These are phyloP conservation scores for Fistularia commersonii DNA, from an alignment of 2,797 vertebrate genomes.

Conservation along the genomic window DNA sequence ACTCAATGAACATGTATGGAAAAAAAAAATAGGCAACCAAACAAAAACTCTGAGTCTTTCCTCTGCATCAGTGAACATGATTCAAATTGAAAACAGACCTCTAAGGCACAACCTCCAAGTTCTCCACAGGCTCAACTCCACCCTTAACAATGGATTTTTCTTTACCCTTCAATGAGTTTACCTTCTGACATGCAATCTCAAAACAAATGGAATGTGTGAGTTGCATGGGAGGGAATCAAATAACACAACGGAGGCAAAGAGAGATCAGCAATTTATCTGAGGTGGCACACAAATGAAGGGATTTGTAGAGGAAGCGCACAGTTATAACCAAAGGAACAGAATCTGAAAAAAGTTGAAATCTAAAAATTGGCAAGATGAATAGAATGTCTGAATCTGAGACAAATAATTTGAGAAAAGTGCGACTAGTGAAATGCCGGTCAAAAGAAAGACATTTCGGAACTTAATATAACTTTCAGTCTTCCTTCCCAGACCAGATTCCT, in stretches of 20 bases:
- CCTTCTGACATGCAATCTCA: constrained; percentile 41
- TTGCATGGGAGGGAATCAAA: constrained; percentile 39
- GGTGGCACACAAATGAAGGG: not conserved
- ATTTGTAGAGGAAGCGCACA: constrained; percentile 2
- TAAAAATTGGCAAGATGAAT: constrained; percentile 15
- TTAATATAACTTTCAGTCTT: no score
- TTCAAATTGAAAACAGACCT: constrained; percentile 78
- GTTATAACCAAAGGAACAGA: no score
- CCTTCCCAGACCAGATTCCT: constrained; percentile 10
- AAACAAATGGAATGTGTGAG: constrained; percentile 48
- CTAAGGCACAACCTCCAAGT: constrained; percentile 38
- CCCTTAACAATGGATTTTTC: constrained; percentile 46
- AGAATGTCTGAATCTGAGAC: constrained; percentile 15
- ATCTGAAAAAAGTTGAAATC: not conserved
- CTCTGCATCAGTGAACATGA: constrained; percentile 51
- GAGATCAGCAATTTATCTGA: constrained; percentile 15
- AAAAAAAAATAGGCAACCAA: constrained; percentile 36
- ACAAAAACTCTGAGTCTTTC: constrained; percentile 27
- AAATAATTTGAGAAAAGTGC: not conserved
- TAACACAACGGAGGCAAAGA: constrained; percentile 10
- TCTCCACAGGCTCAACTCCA: constrained; percentile 50
- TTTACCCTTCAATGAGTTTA: constrained; percentile 30
- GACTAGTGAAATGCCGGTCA: no score
- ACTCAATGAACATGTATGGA: constrained; percentile 34
- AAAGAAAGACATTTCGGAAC: no score